These are phyloP conservation scores for Heteropelma amictum DNA, from an alignment of 2,888 invertebrate genomes.

Conservation along the genomic window DNA sequence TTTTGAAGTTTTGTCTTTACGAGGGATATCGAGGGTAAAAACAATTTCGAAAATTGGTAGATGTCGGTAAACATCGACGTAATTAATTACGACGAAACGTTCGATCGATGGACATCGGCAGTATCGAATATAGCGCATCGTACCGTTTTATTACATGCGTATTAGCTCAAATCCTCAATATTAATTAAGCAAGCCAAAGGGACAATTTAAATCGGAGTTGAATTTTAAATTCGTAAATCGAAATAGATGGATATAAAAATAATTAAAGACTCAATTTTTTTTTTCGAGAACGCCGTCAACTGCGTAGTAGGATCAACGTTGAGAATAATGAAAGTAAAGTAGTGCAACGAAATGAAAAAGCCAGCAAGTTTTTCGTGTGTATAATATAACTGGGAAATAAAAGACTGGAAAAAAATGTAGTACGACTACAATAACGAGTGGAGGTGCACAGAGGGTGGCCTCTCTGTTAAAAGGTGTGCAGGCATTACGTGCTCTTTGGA, in stretches of 20 bases:
- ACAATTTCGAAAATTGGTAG: too few relatives aligned
- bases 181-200: too few relatives aligned
- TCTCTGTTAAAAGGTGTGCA: constrained; percentile 29
- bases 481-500: constrained; percentile 51
- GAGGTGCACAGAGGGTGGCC: constrained; percentile 8
- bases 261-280: not conserved
- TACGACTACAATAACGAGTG: not conserved
- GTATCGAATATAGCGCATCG: too few relatives aligned
- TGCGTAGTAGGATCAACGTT: not conserved
- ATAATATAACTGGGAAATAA: not conserved
- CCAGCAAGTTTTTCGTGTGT: not conserved
- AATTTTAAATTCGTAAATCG: too few relatives aligned
- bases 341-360: not conserved
- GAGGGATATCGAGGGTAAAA: too few relatives aligned
- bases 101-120: too few relatives aligned
- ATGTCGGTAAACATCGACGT: too few relatives aligned
- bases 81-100: too few relatives aligned
- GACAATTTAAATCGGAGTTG: too few relatives aligned
- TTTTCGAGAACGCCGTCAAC: not conserved
- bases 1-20: too few relatives aligned
- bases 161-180: too few relatives aligned
- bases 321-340: not conserved
- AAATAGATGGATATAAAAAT: not conserved
- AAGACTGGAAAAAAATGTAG: not conserved
- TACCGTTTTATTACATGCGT: too few relatives aligned